phyloP scores from a whole-genome alignment of 2,888 invertebrate genomes.

The Caenorhabditis angaria region DNA sequence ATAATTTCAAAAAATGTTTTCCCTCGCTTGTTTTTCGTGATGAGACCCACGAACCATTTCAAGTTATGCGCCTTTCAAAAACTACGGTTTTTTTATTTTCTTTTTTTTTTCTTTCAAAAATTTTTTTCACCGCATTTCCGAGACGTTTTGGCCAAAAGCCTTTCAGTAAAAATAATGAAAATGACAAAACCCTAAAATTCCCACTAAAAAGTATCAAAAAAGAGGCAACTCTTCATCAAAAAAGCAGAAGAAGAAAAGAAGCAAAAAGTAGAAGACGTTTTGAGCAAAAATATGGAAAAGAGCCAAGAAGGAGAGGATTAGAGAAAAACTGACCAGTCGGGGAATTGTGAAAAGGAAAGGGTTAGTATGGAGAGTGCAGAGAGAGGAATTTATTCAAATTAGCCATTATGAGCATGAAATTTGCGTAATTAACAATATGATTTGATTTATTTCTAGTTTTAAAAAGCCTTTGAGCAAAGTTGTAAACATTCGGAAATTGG shows the following conservation, averaged over 20 bases:
- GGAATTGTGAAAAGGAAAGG: not conserved
- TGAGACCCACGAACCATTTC: too few relatives aligned
- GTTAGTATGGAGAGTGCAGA: slow-evolving; percentile 15
- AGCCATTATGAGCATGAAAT: not conserved
- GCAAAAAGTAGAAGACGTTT: slow-evolving; percentile 22
- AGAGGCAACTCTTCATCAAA: not conserved
- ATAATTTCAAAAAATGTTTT: too few relatives aligned
- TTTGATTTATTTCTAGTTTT: not conserved
- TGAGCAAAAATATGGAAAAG: slow-evolving; percentile 13
- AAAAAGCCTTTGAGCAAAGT: too few relatives aligned
- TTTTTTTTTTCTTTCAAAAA: too few relatives aligned
- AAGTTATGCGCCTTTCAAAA: too few relatives aligned
- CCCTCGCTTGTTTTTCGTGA: too few relatives aligned
- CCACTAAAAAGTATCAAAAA: slow-evolving; percentile 13
- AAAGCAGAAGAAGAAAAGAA: slow-evolving; percentile 13
- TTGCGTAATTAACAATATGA: slow-evolving; percentile 5
- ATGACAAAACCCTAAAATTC: too few relatives aligned
- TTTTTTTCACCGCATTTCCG: too few relatives aligned
- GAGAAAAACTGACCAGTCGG: slow-evolving; percentile 17
- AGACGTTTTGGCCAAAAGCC: too few relatives aligned
- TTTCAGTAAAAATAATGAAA: too few relatives aligned
- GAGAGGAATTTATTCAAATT: slow-evolving; percentile 7
- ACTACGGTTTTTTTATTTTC: too few relatives aligned
- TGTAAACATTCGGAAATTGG: too few relatives aligned
- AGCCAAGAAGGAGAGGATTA: slow-evolving; percentile 22